Evolutionary conservation across 2,888 invertebrate species (phyloP), one percentile per base, ranked within the genome.

Genomic region (Agrochola lychnidis): DNA sequence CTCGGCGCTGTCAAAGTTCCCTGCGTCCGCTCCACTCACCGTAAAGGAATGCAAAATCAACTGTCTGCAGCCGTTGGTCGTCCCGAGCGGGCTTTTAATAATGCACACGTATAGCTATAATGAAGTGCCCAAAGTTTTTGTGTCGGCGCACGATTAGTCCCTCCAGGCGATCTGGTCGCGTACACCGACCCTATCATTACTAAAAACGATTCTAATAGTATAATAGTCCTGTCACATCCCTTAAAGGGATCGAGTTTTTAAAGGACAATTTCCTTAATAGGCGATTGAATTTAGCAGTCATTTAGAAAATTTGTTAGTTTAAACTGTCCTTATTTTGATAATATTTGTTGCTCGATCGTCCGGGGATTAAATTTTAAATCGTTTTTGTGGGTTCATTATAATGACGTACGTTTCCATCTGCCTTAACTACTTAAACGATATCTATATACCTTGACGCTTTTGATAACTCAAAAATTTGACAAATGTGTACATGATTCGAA

Each of bases 211-310:
- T 94, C 95, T 96, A 96, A 96, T 96, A 96, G 95, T 95, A 95
- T 96, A 96, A 96, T 96, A 95, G 94, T 93, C 94, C 94, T 96
- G 96, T 96, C 96, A 95, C 95, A 96, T 93, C 92, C 94, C 93
- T 94, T 92, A 89, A 90, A 90, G 85, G 91, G 92, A 93, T 95
- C 94, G 93, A 92, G 91, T 92, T 92, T 91, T 91, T 92, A 93
- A 94, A 92, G 94, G 96, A 96, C 96, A 96, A 96, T 95, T 94
- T 96, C 91, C 93, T 87, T 93, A 95, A 95, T 95, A 93, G 92
- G 88, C 92, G 90, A 92, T 89, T 90, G 92, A 95, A 93, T 95
- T 95, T 95, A 90, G 93, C 95, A 94, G 94, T 91, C 92, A 92
- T 94, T 96, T 94, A 93, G 87, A 90, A 93, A 94, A 94, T 92